A percentile compares a stretch with the other conserved stretches of the same genome.
These are phyloP conservation scores for Nomada hirtipes DNA, from an alignment of 2,888 invertebrate species.

Conservation along the genomic window DNA sequence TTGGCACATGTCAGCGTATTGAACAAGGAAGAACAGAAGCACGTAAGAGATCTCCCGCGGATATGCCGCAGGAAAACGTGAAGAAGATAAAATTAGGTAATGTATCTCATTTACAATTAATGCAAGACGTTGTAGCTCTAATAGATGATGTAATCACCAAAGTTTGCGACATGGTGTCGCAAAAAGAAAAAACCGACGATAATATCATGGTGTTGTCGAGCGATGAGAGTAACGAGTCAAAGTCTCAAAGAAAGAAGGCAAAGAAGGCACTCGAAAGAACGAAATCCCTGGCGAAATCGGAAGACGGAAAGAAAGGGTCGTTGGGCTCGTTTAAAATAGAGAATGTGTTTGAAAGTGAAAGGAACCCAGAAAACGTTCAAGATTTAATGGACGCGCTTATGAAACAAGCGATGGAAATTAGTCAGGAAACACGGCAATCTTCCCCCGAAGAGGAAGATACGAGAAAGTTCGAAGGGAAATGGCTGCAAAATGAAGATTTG, in stretches of 20 bases:
- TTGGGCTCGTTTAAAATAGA: conserved; percentile 15
- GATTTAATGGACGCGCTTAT: conserved; percentile 85
- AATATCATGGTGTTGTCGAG: conserved; percentile 77
- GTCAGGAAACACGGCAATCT: conserved; percentile 71
- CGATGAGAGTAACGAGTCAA: conserved; percentile 77
- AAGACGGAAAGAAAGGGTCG: conserved; percentile 52
- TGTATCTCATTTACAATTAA: conserved; percentile 79
- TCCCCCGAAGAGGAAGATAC: conserved; percentile 76
- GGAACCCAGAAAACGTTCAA: conserved; percentile 78
- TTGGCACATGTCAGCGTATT: conserved; percentile 33
- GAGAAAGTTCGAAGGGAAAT: conserved; percentile 78
- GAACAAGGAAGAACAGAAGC: conserved; percentile 69
- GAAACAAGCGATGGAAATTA: conserved; percentile 84
- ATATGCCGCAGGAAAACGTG: conserved; percentile 62
- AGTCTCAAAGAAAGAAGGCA: conserved; percentile 53
- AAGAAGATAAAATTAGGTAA: conserved; percentile 79
- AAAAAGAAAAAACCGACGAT: conserved; percentile 72
- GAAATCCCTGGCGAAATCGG: conserved; percentile 36
- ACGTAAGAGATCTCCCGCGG: conserved; percentile 73
- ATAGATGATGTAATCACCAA: conserved; percentile 81
- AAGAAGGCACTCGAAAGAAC: conserved; percentile 43
- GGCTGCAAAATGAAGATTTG: conserved; percentile 76
- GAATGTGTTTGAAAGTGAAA: conserved; percentile 39
- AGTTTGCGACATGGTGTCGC: conserved; percentile 78
- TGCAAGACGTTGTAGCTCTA: conserved; percentile 82